Evolutionary conservation across 2,888 invertebrate species (phyloP).

Genomic region (Anodontia alba): DNA sequence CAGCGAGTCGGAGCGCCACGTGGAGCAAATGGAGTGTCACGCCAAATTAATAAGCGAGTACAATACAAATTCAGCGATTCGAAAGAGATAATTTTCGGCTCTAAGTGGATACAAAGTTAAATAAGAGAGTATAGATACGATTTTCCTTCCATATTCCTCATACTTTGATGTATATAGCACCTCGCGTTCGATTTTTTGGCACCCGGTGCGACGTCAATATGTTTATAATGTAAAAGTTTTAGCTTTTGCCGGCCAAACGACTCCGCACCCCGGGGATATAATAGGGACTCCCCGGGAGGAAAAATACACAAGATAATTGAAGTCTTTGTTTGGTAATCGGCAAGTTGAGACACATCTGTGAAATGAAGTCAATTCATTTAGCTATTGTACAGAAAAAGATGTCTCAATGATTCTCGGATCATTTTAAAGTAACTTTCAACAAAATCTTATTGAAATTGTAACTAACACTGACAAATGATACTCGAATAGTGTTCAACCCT

Average conservation of each 20-base stretch:
- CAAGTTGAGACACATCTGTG: conserved; percentile 22
- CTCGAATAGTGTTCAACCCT: too few relatives aligned
- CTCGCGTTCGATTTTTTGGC: conserved; percentile 54
- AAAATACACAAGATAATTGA: conserved; percentile 29
- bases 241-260: conserved; percentile 24
- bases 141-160: neutral
- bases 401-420: neutral
- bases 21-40: conserved; percentile 19
- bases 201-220: conserved; percentile 29
- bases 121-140: neutral
- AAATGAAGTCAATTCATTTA: neutral
- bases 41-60: conserved; percentile 12
- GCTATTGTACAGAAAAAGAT: neutral
- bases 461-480: too few relatives aligned
- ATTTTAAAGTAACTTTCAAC: neutral
- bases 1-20: conserved; percentile 40
- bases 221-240: conserved; percentile 34
- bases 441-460: neutral
- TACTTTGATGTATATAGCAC: conserved; percentile 23
- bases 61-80: conserved; percentile 15
- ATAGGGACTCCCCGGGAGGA: conserved; percentile 32
- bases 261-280: conserved; percentile 40
- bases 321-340: conserved; percentile 31
- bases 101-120: neutral
- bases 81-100: conserved; percentile 27